Evolutionary conservation across 2,888 invertebrate species (phyloP).

Genomic region (Cerastis rubricosa): DNA sequence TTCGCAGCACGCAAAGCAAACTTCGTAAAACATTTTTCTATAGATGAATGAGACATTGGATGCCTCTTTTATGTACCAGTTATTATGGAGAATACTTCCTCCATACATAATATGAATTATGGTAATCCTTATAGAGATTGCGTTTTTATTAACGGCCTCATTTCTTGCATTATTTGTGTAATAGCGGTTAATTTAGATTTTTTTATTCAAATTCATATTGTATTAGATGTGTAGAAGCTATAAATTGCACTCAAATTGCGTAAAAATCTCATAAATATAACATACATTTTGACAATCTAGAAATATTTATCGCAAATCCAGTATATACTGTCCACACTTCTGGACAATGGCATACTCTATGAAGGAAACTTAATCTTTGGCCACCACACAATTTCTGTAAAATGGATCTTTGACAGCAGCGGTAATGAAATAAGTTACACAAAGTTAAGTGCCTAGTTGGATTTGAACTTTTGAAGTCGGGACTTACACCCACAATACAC

Average conservation of each 20-base stretch:
- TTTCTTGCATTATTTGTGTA: constrained; percentile 37
- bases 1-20: background rate
- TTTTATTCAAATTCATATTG: background rate
- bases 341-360: too few species aligned
- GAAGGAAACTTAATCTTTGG: too few species aligned
- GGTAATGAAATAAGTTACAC: background rate
- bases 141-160: constrained; percentile 22
- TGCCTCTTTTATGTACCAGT: constrained; percentile 33
- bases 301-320: too few species aligned
- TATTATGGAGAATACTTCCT: constrained; percentile 49
- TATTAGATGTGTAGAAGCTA: background rate
- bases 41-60: background rate
- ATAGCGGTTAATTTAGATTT: constrained; percentile 22
- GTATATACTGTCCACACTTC: too few species aligned
- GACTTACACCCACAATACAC: too few species aligned
- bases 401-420: too few species aligned
- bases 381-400: too few species aligned
- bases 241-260: background rate
- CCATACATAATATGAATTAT: constrained; percentile 25
- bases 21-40: constrained; percentile 9
- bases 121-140: constrained; percentile 30
- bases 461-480: too few species aligned
- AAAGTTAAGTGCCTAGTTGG: background rate
- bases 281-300: background rate
- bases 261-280: background rate